Percentiles rank a stretch among this genome's conserved stretches.
These are phyloP conservation scores for Odontocolon sp. DNA, from an alignment of 2,888 invertebrate species.

Conservation along the genomic window DNA sequence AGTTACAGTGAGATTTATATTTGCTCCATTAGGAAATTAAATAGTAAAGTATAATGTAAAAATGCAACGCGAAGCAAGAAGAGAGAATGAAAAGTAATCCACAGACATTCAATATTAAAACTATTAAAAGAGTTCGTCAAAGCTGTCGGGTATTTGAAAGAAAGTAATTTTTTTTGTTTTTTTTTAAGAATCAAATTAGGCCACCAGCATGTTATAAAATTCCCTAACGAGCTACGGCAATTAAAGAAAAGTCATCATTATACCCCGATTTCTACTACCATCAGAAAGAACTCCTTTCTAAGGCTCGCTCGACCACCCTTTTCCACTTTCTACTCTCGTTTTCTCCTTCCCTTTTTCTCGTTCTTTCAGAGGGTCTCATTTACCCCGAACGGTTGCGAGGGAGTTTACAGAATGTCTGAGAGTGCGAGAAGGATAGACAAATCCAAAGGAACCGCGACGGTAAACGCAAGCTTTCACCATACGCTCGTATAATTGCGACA, in stretches of 20 bases:
- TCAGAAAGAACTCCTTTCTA: constrained; percentile 43
- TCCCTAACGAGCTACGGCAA: constrained; percentile 59
- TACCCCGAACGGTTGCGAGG: constrained; percentile 46
- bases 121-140: constrained; percentile 33
- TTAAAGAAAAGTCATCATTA: constrained; percentile 61
- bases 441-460: constrained; percentile 45
- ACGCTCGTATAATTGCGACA: constrained; percentile 62
- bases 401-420: background rate
- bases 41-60: constrained; percentile 17
- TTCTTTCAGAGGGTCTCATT: constrained; percentile 49
- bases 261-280: constrained; percentile 49
- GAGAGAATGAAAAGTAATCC: constrained; percentile 19
- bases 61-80: constrained; percentile 3
- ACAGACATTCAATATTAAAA: constrained; percentile 19
- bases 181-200: constrained; percentile 27
- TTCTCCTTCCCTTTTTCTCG: constrained; percentile 8
- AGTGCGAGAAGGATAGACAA: constrained; percentile 13
- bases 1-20: background rate
- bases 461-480: constrained; percentile 55
- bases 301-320: constrained; percentile 48
- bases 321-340: constrained; percentile 14
- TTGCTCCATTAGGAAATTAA: constrained; percentile 35
- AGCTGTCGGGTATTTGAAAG: constrained; percentile 23
- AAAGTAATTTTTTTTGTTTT: constrained; percentile 7
- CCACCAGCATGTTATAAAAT: constrained; percentile 53